Conservation (phyloP, 1,140 invertebrate species). For the Drosophila melanogaster region DNA sequence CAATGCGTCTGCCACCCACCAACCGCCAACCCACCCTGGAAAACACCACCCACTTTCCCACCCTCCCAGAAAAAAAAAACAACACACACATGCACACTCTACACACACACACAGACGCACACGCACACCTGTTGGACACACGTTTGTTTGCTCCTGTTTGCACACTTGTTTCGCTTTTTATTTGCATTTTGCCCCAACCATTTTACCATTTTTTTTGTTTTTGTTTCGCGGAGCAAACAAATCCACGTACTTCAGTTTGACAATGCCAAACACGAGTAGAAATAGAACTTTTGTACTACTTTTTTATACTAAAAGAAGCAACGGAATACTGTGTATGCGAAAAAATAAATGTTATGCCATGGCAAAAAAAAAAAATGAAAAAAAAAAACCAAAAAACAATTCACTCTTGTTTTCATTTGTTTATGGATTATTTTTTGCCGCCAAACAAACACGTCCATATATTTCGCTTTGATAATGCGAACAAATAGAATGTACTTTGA, state of each 20-base stretch:
- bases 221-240: constrained; percentile 57
- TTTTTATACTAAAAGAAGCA: constrained; percentile 69
- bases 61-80: no score
- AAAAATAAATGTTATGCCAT: constrained; percentile 47
- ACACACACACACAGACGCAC: constrained; percentile 21
- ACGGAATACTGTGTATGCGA: constrained; percentile 66
- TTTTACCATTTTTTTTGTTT: no score
- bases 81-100: constrained; percentile 20
- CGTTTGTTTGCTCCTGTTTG: constrained; percentile 72
- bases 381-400: constrained; percentile 20
- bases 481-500: background rate
- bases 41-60: background rate
- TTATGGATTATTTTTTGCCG: constrained; percentile 15
- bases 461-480: constrained; percentile 10
- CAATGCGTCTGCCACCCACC: constrained; percentile 49
- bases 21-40: constrained; percentile 11
- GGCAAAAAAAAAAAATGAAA: constrained; percentile 17
- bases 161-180: constrained; percentile 71
- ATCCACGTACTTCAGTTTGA: constrained; percentile 70
- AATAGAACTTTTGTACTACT: constrained; percentile 74
- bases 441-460: constrained; percentile 22
- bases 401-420: constrained; percentile 13
- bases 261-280: constrained; percentile 55
- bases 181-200: constrained; percentile 36
- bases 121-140: constrained; percentile 64